These are phyloP conservation scores for Porites lutea DNA, from an alignment of 64 coral and sea anemone species.

Conservation along the genomic window DNA sequence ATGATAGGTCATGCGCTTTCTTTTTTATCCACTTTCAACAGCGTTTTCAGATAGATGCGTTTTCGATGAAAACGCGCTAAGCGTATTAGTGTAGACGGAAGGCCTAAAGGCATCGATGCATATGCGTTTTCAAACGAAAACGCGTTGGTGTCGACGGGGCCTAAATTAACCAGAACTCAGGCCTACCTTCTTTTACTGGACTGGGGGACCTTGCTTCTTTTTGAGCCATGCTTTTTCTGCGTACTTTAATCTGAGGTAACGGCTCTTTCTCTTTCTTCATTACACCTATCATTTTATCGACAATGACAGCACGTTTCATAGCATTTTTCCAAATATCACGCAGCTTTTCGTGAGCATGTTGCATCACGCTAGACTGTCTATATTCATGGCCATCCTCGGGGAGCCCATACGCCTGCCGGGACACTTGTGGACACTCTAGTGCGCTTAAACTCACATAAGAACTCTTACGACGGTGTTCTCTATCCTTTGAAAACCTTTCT, in stretches of 20 bases:
- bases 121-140: too few relatives aligned
- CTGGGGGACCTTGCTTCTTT: not conserved
- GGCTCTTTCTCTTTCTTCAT: not conserved
- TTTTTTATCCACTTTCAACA: too few relatives aligned
- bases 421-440: slow-evolving; percentile 77
- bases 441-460: slow-evolving; percentile 84
- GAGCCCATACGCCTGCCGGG: slow-evolving; percentile 86
- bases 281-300: slow-evolving; percentile 67
- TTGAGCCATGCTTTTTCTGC: slow-evolving; percentile 28
- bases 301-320: slow-evolving; percentile 69
- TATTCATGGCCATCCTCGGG: slow-evolving; percentile 90
- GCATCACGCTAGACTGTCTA: slow-evolving; percentile 16
- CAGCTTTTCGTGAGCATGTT: slow-evolving; percentile 63
- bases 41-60: too few relatives aligned
- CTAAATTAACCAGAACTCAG: not conserved
- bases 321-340: slow-evolving; percentile 78
- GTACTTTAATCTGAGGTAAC: slow-evolving; percentile 26
- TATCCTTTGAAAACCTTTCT: slow-evolving; percentile 78
- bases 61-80: too few relatives aligned
- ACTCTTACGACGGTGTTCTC: slow-evolving; percentile 52
- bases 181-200: not conserved
- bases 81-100: too few relatives aligned
- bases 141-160: too few relatives aligned
- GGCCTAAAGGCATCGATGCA: too few relatives aligned
- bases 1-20: too few relatives aligned